Conservation (phyloP, 2,797 vertebrate genomes). For the Gallinago nigripennis region DNA sequence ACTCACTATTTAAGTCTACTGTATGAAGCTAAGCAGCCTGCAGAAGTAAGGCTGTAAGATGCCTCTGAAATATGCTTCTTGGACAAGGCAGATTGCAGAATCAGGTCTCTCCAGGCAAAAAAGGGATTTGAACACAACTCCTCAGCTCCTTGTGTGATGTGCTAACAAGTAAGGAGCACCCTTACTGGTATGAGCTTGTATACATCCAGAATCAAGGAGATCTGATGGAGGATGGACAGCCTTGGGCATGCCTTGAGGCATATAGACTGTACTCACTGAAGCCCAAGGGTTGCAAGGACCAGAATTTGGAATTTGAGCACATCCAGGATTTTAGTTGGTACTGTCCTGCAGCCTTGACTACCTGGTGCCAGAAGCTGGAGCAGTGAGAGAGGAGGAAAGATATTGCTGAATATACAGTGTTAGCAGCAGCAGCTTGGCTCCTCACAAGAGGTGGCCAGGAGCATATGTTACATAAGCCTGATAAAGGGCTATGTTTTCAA, state of each 20-base stretch:
- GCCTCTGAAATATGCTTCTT: neutral
- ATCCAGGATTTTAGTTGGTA: neutral
- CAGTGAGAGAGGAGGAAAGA: neutral
- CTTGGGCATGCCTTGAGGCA: neutral
- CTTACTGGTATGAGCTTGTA: neutral
- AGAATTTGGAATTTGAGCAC: neutral
- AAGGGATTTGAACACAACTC: neutral
- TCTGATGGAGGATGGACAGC: neutral
- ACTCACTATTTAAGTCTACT: neutral
- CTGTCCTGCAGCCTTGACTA: neutral
- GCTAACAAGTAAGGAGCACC: neutral
- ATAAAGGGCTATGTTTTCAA: neutral
- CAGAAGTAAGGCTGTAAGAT: neutral
- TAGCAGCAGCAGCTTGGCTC: neutral
- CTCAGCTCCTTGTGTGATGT: neutral
- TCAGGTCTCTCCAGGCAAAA: neutral
- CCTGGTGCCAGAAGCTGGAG: neutral
- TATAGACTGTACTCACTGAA: neutral
- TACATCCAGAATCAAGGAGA: neutral
- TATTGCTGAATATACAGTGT: neutral
- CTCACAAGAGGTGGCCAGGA: neutral
- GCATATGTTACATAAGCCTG: neutral
- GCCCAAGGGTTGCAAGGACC: neutral
- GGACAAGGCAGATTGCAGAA: rapidly evolving
- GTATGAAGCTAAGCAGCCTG: neutral